These are phyloP conservation scores for Ceratoteleas bidentatus DNA, from an alignment of 1,140 invertebrate species.

Conservation along the genomic window DNA sequence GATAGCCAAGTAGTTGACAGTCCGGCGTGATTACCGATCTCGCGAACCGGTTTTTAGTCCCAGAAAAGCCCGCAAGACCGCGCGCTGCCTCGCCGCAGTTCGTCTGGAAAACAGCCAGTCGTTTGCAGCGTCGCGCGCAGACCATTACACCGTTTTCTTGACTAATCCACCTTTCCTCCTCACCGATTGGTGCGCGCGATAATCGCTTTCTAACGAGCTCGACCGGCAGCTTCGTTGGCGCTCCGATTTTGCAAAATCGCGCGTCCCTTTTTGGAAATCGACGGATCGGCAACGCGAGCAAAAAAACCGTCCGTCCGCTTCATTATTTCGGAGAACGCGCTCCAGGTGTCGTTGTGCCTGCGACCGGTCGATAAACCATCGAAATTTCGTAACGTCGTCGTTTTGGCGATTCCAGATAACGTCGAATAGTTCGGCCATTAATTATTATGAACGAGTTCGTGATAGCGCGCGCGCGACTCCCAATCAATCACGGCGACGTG, in stretches of 20 bases:
- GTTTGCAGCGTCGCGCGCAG: conserved; percentile 27
- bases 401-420: conserved; percentile 31
- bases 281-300: too few relatives aligned
- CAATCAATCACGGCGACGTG: conserved; percentile 58
- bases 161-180: conserved; percentile 57
- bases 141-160: conserved; percentile 56
- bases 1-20: conserved; percentile 62
- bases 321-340: too few relatives aligned
- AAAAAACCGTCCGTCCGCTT: too few relatives aligned
- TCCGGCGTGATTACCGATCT: conserved; percentile 61
- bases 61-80: conserved; percentile 51
- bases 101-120: conserved; percentile 61
- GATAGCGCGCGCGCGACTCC: conserved; percentile 33
- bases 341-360: neutral
- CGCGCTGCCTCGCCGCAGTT: conserved; percentile 40
- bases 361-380: conserved; percentile 13
- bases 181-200: conserved; percentile 48
- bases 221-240: neutral
- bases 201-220: conserved; percentile 55
- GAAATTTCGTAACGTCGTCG: conserved; percentile 24
- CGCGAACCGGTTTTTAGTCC: conserved; percentile 63
- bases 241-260: neutral
- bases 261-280: neutral
- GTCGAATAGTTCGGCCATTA: conserved; percentile 44
- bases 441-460: conserved; percentile 61